Conservation (phyloP, 1,140 invertebrate genomes). For the Babylonia areolata region DNA sequence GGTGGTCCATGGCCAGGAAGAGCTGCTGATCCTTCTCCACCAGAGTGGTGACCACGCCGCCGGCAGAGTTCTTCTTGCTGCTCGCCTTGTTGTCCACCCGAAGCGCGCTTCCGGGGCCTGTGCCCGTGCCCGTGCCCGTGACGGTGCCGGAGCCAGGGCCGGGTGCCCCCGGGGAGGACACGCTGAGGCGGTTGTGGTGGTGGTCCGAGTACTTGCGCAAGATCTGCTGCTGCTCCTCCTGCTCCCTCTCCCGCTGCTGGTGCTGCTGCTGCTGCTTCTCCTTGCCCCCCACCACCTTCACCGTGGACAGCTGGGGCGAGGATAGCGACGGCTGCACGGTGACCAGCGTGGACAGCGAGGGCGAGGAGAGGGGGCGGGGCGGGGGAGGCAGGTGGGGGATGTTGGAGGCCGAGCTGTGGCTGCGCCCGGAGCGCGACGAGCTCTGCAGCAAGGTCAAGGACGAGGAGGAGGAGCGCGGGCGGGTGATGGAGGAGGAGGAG, state of each 20-base stretch:
- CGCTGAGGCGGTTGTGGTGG: neutral
- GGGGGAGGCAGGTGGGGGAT: conserved; percentile 21
- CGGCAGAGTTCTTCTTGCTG: neutral
- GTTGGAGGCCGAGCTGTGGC: neutral
- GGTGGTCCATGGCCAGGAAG: neutral
- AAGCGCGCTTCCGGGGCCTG: neutral
- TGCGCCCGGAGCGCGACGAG: neutral
- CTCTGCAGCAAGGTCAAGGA: neutral
- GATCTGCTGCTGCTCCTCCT: neutral
- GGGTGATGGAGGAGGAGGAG: no score
- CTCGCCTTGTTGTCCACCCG: neutral
- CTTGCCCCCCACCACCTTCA: neutral
- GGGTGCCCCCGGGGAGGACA: neutral
- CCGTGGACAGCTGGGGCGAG: neutral
- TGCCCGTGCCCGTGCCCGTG: no score
- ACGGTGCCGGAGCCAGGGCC: neutral
- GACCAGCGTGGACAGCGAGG: neutral
- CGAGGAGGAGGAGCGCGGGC: neutral
- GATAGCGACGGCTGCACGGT: neutral
- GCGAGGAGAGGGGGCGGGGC: neutral
- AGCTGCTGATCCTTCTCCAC: neutral
- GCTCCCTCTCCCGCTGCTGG: neutral
- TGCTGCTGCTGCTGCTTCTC: no score
- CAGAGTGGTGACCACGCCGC: neutral
- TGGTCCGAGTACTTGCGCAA: neutral